phyloP scores from a whole-genome alignment of 2,113 vertebrate species.

The Dromiciops gliroides region DNA sequence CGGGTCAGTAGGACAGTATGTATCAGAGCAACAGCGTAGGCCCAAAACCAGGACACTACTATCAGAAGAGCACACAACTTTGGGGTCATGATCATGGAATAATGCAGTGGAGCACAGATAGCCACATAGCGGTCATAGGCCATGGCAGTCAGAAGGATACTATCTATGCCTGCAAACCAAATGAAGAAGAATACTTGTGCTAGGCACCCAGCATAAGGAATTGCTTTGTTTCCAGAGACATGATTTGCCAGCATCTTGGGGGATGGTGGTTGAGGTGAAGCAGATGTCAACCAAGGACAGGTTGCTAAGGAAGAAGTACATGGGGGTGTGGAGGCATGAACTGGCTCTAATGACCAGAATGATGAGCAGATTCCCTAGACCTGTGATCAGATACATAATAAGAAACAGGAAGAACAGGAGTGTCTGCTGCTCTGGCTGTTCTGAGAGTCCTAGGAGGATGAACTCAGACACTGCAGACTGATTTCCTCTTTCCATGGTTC shows the following conservation, averaged over 20 bases:
- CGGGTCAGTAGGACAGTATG: constrained; percentile 55
- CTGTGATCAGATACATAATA: constrained; percentile 50
- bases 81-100: constrained; percentile 37
- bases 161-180: constrained; percentile 61
- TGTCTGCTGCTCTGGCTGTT: constrained; percentile 40
- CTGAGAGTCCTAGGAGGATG: constrained; percentile 69
- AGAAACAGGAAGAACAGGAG: constrained; percentile 59
- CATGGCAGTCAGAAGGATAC: constrained; percentile 62
- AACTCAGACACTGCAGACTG: constrained; percentile 60
- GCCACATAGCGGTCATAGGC: constrained; percentile 60
- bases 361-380: constrained; percentile 58
- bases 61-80: constrained; percentile 52
- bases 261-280: constrained; percentile 58
- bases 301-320: constrained; percentile 68
- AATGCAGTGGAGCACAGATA: constrained; percentile 65
- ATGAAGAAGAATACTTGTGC: constrained; percentile 76
- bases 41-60: constrained; percentile 52
- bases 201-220: constrained; percentile 70
- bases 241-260: constrained; percentile 74
- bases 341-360: constrained; percentile 18
- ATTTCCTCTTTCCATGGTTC: constrained; percentile 49
- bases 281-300: constrained; percentile 69
- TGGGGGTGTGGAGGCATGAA: constrained; percentile 43
- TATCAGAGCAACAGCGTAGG: constrained; percentile 45
- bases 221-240: constrained; percentile 59